Conservation (phyloP, 2,888 invertebrate species). For the Macrosoma leucophasiata region DNA sequence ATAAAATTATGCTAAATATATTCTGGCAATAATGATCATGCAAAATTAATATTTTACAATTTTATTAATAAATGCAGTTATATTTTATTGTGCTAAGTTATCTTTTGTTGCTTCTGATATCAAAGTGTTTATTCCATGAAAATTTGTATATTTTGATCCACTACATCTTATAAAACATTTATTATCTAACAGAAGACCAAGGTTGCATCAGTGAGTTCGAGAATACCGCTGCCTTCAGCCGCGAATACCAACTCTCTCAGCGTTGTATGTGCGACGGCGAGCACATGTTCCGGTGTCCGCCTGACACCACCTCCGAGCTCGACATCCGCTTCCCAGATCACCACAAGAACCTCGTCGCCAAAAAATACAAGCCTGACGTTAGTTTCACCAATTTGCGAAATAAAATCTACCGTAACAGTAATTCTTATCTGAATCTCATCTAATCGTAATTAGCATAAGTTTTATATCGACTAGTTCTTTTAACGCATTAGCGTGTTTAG, state of each 20-base stretch:
- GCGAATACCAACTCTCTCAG: conserved; percentile 93
- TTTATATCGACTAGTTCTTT: too few species aligned
- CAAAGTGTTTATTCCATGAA: too few species aligned
- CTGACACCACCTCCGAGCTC: conserved; percentile 64
- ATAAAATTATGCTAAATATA: too few species aligned
- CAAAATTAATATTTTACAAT: too few species aligned
- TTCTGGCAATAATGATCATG: too few species aligned
- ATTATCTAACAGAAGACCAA: conserved; percentile 79
- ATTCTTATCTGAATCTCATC: too few species aligned
- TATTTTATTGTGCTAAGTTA: too few species aligned
- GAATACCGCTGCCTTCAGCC: conserved; percentile 96
- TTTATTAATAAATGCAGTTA: too few species aligned
- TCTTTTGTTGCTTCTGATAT: too few species aligned
- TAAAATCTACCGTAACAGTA: neutral
- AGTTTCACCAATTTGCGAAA: conserved; percentile 30
- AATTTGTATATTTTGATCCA: too few species aligned
- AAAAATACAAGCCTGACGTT: conserved; percentile 80
- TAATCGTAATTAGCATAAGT: too few species aligned
- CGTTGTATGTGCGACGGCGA: conserved; percentile 99
- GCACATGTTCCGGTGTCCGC: conserved; percentile 96
- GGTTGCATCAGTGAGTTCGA: conserved; percentile 94
- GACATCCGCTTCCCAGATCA: conserved; percentile 80
- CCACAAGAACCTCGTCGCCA: conserved; percentile 84
- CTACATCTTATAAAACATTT: neutral
- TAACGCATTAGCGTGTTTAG: too few species aligned